Base-by-base conservation (phyloP, 92 coral and sea anemone genomes). In the Micromussa lordhowensis region DNA sequence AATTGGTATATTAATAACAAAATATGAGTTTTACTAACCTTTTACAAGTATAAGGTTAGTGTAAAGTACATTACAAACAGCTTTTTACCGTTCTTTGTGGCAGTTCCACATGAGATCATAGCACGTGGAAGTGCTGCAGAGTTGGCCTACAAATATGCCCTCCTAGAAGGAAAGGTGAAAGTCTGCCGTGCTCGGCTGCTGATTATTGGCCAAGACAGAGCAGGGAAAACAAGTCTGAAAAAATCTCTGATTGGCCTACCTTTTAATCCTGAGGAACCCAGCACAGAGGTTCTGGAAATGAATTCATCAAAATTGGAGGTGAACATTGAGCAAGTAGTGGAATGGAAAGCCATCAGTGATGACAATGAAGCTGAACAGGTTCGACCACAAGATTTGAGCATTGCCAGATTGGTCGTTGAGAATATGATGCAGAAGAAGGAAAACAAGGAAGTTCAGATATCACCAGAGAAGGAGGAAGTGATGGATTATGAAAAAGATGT, bases 181-280 rank as follows among this genome's bases (percentile, higher is more conserved):
- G 85, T 91, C 16, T 73, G 80, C 30, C 96, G 94, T 24, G 87
- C 92, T 44, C 94, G 92, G 12, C 81, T 93, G 2, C 78, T 93
- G 69, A 74, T 93, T 36, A 89, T 93, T 79, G 96, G 96, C 57
- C 96, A 91, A 68, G 87, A 91, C 71, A 86, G 96, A 30, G 85
- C 94, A 72, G 96, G 96, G n/a, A 93, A 93, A 49, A 93, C 96
- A 40, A 93, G 96, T 51, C 89, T 93, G 1, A 84, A 87, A 31
- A 93, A 91, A 70, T 91, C 94, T 4, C 80, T 93, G 54, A 66
- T 69, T 29, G 81, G 94, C 82, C 77, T 91, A n/a, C 93, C 86
- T 18, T 91, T 91, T 35, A 71, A 91, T 63, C 91, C 88, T 0
- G 29, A 77, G 19, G 88, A 91, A 74, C 76, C 82, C 58, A 91